Conservation (phyloP, 2,797 vertebrate genomes). For the Pteropus rufus region DNA sequence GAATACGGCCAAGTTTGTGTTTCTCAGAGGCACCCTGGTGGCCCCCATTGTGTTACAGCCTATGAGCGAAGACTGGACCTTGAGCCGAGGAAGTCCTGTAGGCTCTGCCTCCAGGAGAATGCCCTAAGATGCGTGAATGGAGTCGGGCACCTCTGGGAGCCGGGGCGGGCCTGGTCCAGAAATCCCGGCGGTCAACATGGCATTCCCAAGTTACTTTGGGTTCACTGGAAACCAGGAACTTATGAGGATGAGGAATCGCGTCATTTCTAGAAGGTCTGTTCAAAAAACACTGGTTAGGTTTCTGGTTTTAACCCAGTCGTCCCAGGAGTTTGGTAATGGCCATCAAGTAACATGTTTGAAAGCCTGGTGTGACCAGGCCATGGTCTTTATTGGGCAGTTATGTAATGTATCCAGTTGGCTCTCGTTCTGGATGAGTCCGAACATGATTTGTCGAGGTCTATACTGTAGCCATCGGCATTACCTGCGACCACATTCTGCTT, state of each 20-base stretch:
- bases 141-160: background rate
- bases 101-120: background rate
- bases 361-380: background rate
- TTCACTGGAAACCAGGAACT: background rate
- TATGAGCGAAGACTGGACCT: background rate
- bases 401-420: background rate
- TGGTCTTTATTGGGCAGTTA: background rate
- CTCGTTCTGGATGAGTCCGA: background rate
- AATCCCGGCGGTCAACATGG: accelerated
- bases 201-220: background rate
- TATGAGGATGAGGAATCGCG: background rate
- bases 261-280: background rate
- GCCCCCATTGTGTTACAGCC: background rate
- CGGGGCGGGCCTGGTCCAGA: background rate
- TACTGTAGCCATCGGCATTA: background rate
- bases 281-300: background rate
- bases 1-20: background rate
- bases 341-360: background rate
- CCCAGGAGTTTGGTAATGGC: background rate
- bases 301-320: background rate
- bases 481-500: background rate
- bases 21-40: background rate
- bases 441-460: background rate
- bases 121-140: accelerated
- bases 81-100: background rate